These are phyloP conservation scores for Eonycteris spelaea DNA, from an alignment of 2,113 vertebrate species.

Conservation along the genomic window DNA sequence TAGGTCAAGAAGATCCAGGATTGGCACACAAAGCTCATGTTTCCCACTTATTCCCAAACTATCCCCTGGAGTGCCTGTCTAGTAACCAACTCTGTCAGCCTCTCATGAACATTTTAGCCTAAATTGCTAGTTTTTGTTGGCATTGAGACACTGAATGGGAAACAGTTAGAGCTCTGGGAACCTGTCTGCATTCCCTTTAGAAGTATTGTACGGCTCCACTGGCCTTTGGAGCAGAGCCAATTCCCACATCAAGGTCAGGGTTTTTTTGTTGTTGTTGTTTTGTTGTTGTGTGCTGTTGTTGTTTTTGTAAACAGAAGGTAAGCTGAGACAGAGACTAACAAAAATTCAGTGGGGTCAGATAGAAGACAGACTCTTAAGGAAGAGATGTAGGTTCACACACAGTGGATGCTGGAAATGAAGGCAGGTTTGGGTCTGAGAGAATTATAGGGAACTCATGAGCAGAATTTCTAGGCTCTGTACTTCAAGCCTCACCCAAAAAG, in stretches of 20 bases:
- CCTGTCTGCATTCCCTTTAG: neutral
- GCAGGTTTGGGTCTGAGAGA: neutral
- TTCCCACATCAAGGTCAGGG: neutral
- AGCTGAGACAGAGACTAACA: neutral
- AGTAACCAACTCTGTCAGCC: neutral
- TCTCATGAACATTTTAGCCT: neutral
- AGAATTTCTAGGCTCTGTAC: neutral
- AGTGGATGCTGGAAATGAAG: neutral
- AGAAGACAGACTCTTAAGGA: neutral
- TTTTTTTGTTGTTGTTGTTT: neutral
- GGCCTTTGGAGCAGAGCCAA: neutral
- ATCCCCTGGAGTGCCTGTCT: neutral
- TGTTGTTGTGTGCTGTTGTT: no score
- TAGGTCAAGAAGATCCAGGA: neutral
- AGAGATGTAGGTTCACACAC: neutral
- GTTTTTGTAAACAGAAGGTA: neutral
- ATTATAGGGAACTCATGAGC: neutral
- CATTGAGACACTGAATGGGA: slow-evolving; percentile 6
- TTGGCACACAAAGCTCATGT: neutral
- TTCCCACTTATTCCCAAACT: neutral
- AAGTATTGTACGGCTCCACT: neutral
- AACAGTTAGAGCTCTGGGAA: neutral
- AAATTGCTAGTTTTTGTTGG: neutral
- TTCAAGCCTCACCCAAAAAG: neutral
- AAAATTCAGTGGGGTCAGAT: neutral